Percentiles rank a stretch among this genome's conserved stretches.
Conservation (phyloP, 2,888 invertebrate species). For the Eupithecia vulgata region DNA sequence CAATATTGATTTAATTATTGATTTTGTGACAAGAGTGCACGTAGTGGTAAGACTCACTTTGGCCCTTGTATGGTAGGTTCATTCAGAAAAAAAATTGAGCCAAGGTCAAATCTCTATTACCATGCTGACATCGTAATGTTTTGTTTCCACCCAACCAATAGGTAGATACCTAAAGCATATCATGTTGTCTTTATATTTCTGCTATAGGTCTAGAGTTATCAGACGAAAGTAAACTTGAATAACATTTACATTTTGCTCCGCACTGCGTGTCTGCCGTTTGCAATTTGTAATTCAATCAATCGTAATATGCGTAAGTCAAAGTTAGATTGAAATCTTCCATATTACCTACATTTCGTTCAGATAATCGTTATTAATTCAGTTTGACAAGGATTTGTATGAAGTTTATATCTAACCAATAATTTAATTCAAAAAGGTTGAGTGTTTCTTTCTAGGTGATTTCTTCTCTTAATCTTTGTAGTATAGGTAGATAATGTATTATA, state of each 20-base stretch:
- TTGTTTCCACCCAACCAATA: neutral
- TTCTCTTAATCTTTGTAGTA: too few relatives aligned
- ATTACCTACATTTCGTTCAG: neutral
- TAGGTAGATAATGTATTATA: too few relatives aligned
- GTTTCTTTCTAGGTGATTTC: neutral
- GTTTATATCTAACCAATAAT: neutral
- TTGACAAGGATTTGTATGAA: neutral
- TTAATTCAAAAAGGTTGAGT: neutral
- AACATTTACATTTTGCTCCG: slow-evolving; percentile 21
- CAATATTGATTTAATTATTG: neutral
- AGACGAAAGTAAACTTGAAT: slow-evolving; percentile 14
- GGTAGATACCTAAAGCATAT: neutral
- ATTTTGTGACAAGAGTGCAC: neutral
- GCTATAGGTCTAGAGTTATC: slow-evolving; percentile 6
- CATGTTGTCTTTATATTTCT: neutral
- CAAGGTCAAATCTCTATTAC: neutral
- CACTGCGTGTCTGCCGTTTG: slow-evolving; percentile 33
- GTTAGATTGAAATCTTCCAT: slow-evolving; percentile 8
- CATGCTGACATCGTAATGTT: neutral
- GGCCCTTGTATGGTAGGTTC: too few relatives aligned
- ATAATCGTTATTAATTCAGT: neutral
- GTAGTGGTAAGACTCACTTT: neutral
- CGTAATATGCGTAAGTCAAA: slow-evolving; percentile 27
- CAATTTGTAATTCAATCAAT: slow-evolving; percentile 29
- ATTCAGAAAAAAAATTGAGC: neutral